phyloP scores from a whole-genome alignment of 1,140 invertebrate genomes.

The Drosophila subpulchrella region DNA sequence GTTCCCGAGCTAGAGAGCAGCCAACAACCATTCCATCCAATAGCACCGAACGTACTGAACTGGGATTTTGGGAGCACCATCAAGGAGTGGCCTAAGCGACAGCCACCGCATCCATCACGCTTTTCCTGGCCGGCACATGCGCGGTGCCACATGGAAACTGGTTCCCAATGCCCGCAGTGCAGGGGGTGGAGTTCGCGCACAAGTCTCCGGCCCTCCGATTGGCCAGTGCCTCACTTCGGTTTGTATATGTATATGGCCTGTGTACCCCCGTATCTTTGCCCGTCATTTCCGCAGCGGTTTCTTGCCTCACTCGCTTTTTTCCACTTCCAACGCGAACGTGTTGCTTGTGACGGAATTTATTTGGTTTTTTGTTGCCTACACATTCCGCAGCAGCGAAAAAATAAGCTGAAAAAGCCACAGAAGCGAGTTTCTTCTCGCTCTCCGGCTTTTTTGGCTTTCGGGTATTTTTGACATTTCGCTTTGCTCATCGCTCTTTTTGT shows the following conservation, averaged over 20 bases:
- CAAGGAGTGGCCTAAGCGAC: conserved; percentile 69
- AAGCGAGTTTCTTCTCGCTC: conserved; percentile 59
- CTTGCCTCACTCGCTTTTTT: conserved; percentile 43
- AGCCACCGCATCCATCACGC: conserved; percentile 55
- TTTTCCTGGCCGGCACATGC: conserved; percentile 53
- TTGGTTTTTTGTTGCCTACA: conserved; percentile 81
- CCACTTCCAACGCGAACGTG: conserved; percentile 61
- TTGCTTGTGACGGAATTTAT: conserved; percentile 82
- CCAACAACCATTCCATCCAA: conserved; percentile 80
- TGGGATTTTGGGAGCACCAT: conserved; percentile 28
- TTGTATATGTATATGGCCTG: conserved; percentile 56
- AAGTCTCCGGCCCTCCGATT: conserved; percentile 66
- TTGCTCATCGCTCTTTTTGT: conserved; percentile 79
- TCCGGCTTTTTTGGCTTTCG: conserved; percentile 52
- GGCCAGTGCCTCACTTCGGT: conserved; percentile 11
- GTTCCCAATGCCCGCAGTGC: conserved; percentile 29
- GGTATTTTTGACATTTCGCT: conserved; percentile 82
- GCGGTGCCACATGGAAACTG: conserved; percentile 46
- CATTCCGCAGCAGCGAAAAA: conserved; percentile 61
- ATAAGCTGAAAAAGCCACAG: conserved; percentile 32
- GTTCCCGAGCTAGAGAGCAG: conserved; percentile 51
- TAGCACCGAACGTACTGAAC: conserved; percentile 79
- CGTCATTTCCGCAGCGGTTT: conserved; percentile 52
- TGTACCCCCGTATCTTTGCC: conserved; percentile 43
- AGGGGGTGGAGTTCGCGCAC: conserved; percentile 65